phyloP scores from a whole-genome alignment of 1,140 invertebrate species.

The Eufriesea mexicana region DNA sequence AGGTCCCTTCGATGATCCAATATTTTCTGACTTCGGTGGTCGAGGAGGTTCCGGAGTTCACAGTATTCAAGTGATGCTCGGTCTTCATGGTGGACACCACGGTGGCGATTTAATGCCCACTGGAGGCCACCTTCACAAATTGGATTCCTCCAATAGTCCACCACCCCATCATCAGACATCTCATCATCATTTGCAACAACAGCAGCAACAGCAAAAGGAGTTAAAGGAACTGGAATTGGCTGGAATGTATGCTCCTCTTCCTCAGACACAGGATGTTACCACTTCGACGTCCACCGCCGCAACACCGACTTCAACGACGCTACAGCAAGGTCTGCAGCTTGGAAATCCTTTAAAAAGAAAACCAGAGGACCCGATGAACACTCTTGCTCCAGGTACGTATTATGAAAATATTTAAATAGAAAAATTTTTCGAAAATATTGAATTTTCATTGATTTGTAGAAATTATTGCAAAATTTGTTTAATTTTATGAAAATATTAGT shows the following conservation, averaged over 20 bases:
- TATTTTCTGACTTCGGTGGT: slow-evolving; percentile 88
- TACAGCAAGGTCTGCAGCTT: slow-evolving; percentile 77
- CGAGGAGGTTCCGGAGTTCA: slow-evolving; percentile 84
- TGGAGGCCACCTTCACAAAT: slow-evolving; percentile 81
- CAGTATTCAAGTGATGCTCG: slow-evolving; percentile 89
- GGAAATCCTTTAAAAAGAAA: slow-evolving; percentile 78
- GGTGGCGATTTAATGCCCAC: slow-evolving; percentile 79
- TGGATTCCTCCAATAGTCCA: slow-evolving; percentile 81
- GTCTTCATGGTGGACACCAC: slow-evolving; percentile 83
- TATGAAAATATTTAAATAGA: neutral
- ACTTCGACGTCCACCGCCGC: slow-evolving; percentile 75
- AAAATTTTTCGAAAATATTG: too few species aligned
- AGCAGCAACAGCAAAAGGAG: slow-evolving; percentile 77
- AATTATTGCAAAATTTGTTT: too few species aligned
- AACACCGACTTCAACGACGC: slow-evolving; percentile 74
- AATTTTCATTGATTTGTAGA: neutral
- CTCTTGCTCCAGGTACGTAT: slow-evolving; percentile 75
- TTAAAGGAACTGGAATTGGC: slow-evolving; percentile 79
- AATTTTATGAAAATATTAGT: too few species aligned
- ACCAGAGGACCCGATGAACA: slow-evolving; percentile 76
- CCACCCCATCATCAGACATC: slow-evolving; percentile 76
- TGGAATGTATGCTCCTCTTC: slow-evolving; percentile 78
- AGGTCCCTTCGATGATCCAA: slow-evolving; percentile 88
- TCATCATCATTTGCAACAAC: slow-evolving; percentile 76
- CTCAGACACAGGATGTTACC: slow-evolving; percentile 78